Percentiles rank a stretch among this genome's conserved stretches.
Evolutionary conservation across 2,113 vertebrate genomes (phyloP).

Genomic region (Podilymbus podiceps): DNA sequence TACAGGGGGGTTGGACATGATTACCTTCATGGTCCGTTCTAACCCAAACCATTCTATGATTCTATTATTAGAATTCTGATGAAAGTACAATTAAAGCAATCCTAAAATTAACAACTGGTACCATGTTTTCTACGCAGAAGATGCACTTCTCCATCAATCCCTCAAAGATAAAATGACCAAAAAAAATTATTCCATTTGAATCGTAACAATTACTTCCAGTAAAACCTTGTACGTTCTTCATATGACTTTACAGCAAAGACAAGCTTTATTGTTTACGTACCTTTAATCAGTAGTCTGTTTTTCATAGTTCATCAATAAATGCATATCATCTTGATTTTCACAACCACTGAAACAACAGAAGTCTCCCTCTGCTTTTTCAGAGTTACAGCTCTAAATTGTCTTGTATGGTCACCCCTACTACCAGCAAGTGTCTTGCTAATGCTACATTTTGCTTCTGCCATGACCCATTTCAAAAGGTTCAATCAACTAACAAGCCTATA

Average conservation of each 20-base stretch:
- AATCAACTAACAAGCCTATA: background rate
- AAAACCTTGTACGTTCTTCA: background rate
- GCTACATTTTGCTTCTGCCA: background rate
- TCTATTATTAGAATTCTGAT: background rate
- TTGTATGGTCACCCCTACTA: background rate
- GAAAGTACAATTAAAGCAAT: background rate
- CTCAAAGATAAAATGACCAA: background rate
- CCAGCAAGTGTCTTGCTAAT: background rate
- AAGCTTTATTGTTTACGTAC: conserved; percentile 36
- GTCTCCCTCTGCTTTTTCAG: background rate
- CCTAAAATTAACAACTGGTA: background rate
- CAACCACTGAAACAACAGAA: conserved; percentile 25
- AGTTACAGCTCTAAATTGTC: background rate
- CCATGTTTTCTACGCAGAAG: background rate
- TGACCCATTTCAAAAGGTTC: background rate
- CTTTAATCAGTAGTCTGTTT: conserved; percentile 5
- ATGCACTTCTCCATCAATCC: background rate
- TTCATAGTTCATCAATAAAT: conserved; percentile 15
- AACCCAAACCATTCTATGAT: no score
- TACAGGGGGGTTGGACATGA: no score
- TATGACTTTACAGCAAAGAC: background rate
- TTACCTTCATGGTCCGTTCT: no score
- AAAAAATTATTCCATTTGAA: background rate
- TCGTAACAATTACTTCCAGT: background rate
- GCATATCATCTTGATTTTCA: conserved; percentile 17